phyloP scores from a whole-genome alignment of 2,113 vertebrate genomes.

The Syngnathoides biaculeatus region DNA sequence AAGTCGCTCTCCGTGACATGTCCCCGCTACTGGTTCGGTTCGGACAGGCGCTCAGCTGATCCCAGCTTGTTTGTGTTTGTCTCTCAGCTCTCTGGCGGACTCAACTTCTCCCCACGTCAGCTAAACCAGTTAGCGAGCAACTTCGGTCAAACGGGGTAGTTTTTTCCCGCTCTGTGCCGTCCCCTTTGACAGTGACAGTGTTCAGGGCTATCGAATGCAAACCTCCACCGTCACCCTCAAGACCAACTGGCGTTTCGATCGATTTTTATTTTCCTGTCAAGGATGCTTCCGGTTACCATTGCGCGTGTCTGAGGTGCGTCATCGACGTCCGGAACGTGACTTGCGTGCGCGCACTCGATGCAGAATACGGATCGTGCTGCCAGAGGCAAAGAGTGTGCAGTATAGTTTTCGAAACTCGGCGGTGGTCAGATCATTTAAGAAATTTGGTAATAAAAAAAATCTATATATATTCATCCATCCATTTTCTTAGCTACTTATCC shows the following conservation, averaged over 20 bases:
- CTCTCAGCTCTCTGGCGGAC: constrained; percentile 63
- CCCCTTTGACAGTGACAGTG: constrained; percentile 27
- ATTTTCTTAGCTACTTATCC: too few species aligned
- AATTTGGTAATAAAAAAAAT: neutral
- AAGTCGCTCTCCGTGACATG: constrained; percentile 48
- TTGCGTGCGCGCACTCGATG: constrained; percentile 59
- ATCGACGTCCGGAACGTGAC: constrained; percentile 50
- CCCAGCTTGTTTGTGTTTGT: constrained; percentile 72
- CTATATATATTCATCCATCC: too few species aligned
- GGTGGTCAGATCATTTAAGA: neutral
- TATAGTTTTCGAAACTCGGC: neutral
- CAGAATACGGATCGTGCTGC: neutral
- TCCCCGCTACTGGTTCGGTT: constrained; percentile 47
- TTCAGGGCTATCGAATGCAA: neutral
- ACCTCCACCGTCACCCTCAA: constrained; percentile 38
- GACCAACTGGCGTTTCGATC: constrained; percentile 53
- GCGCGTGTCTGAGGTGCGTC: constrained; percentile 68
- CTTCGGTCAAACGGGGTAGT: constrained; percentile 45
- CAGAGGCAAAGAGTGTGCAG: neutral
- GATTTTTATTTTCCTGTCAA: constrained; percentile 72
- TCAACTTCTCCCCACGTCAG: constrained; percentile 70
- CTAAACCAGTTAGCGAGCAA: constrained; percentile 65
- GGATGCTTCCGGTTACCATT: constrained; percentile 74
- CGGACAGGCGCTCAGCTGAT: constrained; percentile 60
- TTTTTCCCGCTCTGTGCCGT: constrained; percentile 19